Evolutionary conservation across 64 coral and sea anemone genomes (phyloP), one percentile per base, ranked within the genome.

Genomic region (Platygyra sinensis): DNA sequence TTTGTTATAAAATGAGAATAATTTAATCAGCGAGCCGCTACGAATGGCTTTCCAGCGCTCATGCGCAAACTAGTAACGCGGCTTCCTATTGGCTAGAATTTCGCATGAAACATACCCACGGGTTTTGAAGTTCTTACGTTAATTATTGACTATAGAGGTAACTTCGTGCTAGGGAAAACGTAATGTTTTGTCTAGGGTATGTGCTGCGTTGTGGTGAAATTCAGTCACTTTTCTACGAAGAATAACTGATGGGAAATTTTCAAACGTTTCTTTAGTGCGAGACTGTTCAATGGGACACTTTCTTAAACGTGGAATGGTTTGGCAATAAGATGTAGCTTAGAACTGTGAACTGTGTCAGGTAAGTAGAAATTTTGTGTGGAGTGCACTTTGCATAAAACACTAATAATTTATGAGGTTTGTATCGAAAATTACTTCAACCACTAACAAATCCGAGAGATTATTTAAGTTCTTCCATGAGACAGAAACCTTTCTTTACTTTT

Each of bases 321-420:
- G 22, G 62, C 62, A 10, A 85, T 22, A 46, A 33, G 62, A 71
- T 85, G 62, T 71, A 85, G 63, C 36, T 85, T 51, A 8, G 18
- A 79, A 52, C 62, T 50, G 62, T 72, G 67, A 49, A 52, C 81
- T 71, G 8, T 71, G 3, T 14, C 25, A 85, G 81, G 81, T 85
- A 71, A 69, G 81, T 42, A 39, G 39, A 85, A 85, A 67, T 71
- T 51, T 85, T 72, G 81, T 72, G 81, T 39, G 36, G 81, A 85
- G 81, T 51, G 39, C 81, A 71, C 62, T 85, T 85, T 27, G 71
- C 22, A 69, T 71, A 60, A 72, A 29, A 29, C 36, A 72, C 30
- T 72, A 85, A 85, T 51, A 85, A 85, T 85, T 85, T 51, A 85
- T 71, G 49, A 72, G 81, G 62, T 85, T 85, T 85, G 81, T 85